Conservation (phyloP, 2,113 vertebrate species). For the Thinocorus orbignyianus region DNA sequence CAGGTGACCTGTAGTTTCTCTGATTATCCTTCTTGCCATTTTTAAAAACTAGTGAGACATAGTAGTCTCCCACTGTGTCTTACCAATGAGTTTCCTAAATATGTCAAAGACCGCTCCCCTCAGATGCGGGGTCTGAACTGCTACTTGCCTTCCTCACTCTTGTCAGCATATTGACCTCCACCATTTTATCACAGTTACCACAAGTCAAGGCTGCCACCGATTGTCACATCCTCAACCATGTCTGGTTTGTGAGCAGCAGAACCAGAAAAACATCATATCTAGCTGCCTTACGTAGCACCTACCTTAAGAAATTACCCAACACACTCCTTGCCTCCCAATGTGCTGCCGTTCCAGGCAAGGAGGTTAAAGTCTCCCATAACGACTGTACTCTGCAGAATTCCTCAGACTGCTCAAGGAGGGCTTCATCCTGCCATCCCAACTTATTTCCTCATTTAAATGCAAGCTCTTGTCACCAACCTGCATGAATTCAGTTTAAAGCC, state of each 20-base stretch:
- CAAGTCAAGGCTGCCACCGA: neutral
- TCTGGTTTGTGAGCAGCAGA: neutral
- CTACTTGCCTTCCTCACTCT: neutral
- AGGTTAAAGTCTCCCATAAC: neutral
- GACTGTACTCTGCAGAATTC: neutral
- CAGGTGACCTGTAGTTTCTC: neutral
- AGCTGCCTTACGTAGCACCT: neutral
- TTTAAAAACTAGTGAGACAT: neutral
- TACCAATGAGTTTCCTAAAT: neutral
- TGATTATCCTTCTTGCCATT: neutral
- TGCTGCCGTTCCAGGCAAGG: neutral
- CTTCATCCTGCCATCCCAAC: neutral
- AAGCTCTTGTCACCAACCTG: neutral
- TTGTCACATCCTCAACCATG: neutral
- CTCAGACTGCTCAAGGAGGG: neutral
- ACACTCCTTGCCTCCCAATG: neutral
- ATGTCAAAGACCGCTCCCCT: neutral
- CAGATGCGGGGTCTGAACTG: neutral
- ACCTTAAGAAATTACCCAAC: neutral
- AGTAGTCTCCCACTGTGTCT: neutral
- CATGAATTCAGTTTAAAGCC: neutral
- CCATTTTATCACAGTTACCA: neutral
- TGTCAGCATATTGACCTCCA: neutral
- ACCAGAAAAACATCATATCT: neutral
- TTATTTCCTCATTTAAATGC: neutral